A percentile compares a stretch with the other conserved stretches of the same genome.
phyloP scores from a whole-genome alignment of 2,888 invertebrate genomes.

The Bimastos eiseni region DNA sequence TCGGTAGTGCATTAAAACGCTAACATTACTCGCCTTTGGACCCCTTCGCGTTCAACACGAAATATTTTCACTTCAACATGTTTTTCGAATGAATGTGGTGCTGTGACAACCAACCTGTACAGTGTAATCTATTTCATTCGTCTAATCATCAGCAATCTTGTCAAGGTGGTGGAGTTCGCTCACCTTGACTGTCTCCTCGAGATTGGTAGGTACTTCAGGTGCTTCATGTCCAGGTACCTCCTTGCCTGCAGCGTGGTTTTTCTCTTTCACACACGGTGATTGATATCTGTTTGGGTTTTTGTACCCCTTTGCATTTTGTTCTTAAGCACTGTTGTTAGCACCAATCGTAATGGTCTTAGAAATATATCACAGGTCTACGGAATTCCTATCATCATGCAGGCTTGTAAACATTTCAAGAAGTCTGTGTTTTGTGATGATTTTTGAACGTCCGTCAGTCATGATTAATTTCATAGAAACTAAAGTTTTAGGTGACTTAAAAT shows the following conservation, averaged over 20 bases:
- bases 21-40: no score
- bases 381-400: background rate
- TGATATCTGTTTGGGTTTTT: background rate
- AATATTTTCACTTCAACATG: background rate
- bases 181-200: background rate
- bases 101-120: background rate
- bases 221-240: slow-evolving; percentile 5
- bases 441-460: background rate
- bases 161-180: background rate
- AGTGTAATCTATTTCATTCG: background rate
- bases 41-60: no score
- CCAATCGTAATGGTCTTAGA: background rate
- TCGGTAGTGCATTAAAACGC: no score
- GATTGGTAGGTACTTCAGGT: background rate
- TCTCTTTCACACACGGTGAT: background rate
- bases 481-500: background rate
- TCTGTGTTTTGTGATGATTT: background rate
- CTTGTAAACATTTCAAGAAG: background rate
- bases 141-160: background rate
- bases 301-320: background rate
- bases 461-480: background rate
- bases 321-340: background rate
- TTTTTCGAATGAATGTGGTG: background rate
- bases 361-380: background rate
- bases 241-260: slow-evolving; percentile 5